Percentiles rank a stretch among this genome's conserved stretches.
phyloP scores from a whole-genome alignment of 2,113 vertebrate species.

The Dicrurus megarhynchus region DNA sequence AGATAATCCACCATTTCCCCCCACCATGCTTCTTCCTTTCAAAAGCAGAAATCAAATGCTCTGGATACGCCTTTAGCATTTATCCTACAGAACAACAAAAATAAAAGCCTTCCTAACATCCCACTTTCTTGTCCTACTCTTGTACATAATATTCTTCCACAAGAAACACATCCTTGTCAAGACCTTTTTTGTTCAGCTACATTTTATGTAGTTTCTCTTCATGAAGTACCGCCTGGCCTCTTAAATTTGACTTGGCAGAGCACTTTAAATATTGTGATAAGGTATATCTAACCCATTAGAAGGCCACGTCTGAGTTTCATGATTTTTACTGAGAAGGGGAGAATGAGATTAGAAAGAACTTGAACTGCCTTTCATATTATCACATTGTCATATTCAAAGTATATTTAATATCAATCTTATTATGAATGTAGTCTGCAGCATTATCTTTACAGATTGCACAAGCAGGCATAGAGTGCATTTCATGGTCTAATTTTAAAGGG shows the following conservation, averaged over 20 bases:
- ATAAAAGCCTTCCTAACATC: neutral
- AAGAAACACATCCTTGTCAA: neutral
- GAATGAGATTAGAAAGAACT: neutral
- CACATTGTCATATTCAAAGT: neutral
- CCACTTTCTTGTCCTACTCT: neutral
- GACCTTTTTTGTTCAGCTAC: neutral
- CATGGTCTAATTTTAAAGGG: neutral
- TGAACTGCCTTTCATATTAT: neutral
- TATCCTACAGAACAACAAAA: neutral
- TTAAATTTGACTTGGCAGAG: constrained; percentile 8
- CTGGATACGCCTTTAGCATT: neutral
- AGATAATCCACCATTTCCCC: neutral
- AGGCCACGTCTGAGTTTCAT: neutral
- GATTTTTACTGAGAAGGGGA: neutral
- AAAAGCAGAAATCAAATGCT: neutral
- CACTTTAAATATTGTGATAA: constrained; percentile 41
- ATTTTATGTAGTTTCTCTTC: neutral
- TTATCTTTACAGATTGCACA: neutral
- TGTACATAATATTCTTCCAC: neutral
- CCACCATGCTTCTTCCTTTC: neutral
- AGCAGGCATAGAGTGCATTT: neutral
- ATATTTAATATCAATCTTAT: neutral
- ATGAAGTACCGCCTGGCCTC: neutral
- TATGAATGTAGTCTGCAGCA: neutral
- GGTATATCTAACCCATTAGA: neutral